Percentiles rank a stretch among this genome's conserved stretches.
phyloP scores from a whole-genome alignment of 2,888 invertebrate species.

The Andricus quercusramuli region DNA sequence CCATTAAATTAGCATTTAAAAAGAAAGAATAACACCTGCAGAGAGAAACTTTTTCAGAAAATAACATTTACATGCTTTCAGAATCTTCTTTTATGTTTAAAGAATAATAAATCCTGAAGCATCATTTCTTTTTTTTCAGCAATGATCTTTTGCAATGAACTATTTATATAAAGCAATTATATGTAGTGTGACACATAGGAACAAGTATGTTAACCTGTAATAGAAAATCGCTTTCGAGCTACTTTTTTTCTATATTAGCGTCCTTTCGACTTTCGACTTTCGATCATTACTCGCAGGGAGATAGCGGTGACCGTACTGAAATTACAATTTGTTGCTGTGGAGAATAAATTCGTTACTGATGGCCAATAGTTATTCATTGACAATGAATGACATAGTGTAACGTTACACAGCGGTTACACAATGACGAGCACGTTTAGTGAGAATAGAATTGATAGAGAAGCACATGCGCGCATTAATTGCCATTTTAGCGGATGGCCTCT shows the following conservation, averaged over 20 bases:
- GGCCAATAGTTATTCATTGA: not conserved
- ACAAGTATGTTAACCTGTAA: not conserved
- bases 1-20: too few species aligned
- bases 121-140: not conserved
- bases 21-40: too few species aligned
- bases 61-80: too few species aligned
- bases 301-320: not conserved
- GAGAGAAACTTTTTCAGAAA: too few species aligned
- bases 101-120: too few species aligned
- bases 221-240: conserved; percentile 35
- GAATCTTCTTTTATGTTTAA: too few species aligned
- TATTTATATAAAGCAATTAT: not conserved
- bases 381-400: not conserved
- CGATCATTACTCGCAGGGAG: not conserved
- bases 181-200: not conserved
- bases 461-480: conserved; percentile 52
- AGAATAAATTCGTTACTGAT: not conserved
- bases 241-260: conserved; percentile 16
- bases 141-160: not conserved
- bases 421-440: conserved; percentile 1
- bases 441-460: conserved; percentile 34
- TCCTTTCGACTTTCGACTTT: conserved; percentile 34
- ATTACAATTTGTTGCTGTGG: conserved; percentile 5
- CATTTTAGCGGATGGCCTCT: conserved; percentile 64
- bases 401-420: not conserved